These are phyloP conservation scores for Etheostoma cragini DNA, from an alignment of 2,113 vertebrate genomes.

Conservation along the genomic window DNA sequence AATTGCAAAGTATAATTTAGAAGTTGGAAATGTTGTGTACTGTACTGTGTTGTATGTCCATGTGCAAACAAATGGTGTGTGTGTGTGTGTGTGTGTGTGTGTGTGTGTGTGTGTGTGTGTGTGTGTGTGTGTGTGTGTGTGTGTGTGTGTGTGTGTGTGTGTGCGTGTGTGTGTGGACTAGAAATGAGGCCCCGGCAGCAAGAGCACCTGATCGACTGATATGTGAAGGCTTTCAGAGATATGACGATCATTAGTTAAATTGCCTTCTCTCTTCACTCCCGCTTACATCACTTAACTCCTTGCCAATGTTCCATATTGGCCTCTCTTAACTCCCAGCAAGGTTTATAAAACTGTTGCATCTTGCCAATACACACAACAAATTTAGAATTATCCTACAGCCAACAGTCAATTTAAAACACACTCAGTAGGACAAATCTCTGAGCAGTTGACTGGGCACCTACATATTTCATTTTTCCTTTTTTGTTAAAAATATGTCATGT, in stretches of 20 bases:
- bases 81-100: slow-evolving; percentile 22
- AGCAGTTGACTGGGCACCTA: not conserved
- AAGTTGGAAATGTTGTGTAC: slow-evolving; percentile 10
- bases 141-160: slow-evolving; percentile 23
- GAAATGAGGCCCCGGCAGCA: slow-evolving; percentile 46
- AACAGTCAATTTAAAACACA: slow-evolving; percentile 26
- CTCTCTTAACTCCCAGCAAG: slow-evolving; percentile 12
- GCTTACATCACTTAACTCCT: slow-evolving; percentile 55
- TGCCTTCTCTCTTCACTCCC: slow-evolving; percentile 48
- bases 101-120: slow-evolving; percentile 32
- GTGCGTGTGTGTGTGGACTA: slow-evolving; percentile 31
- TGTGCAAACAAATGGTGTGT: slow-evolving; percentile 2
- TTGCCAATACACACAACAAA: slow-evolving; percentile 18
- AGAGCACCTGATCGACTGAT: slow-evolving; percentile 61
- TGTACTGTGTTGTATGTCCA: not conserved
- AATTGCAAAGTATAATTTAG: not conserved
- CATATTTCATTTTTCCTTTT: slow-evolving; percentile 1
- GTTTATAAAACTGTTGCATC: slow-evolving; percentile 26
- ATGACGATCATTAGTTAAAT: slow-evolving; percentile 67
- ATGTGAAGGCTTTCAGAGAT: slow-evolving; percentile 53
- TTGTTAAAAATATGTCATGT: not conserved
- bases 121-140: slow-evolving; percentile 33
- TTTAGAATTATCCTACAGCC: slow-evolving; percentile 15
- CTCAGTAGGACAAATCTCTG: not conserved
- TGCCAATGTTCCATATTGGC: slow-evolving; percentile 21